These are phyloP conservation scores for Hypolimnas misippus DNA, from an alignment of 2,888 invertebrate species.

Conservation along the genomic window DNA sequence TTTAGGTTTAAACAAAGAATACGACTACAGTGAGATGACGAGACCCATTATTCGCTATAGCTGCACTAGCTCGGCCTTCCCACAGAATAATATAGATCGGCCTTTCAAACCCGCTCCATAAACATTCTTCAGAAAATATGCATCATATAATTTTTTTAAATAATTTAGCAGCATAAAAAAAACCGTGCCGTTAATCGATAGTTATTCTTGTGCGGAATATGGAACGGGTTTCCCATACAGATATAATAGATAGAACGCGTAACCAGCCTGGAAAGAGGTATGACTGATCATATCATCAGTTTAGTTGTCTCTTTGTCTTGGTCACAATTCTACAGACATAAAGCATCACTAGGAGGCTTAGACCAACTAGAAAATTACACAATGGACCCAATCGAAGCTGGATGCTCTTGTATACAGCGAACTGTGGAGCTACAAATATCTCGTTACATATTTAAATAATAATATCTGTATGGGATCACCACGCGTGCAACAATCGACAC, in stretches of 20 bases:
- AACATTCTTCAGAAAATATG: background rate
- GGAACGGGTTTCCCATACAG: background rate
- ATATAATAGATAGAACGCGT: background rate
- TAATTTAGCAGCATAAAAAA: slow-evolving; percentile 2
- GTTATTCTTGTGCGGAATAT: background rate
- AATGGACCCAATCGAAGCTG: too few species aligned
- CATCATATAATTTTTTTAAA: background rate
- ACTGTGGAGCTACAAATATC: too few species aligned
- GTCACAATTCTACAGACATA: too few species aligned
- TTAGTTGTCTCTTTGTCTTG: too few species aligned
- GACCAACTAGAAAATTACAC: too few species aligned
- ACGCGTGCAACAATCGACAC: slow-evolving; percentile 50
- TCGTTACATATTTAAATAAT: too few species aligned
- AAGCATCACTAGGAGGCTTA: too few species aligned
- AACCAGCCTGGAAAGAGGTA: background rate
- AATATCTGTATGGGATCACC: too few species aligned
- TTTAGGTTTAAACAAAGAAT: slow-evolving; percentile 44
- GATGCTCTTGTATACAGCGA: too few species aligned
- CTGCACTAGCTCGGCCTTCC: slow-evolving; percentile 26
- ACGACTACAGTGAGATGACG: slow-evolving; percentile 64
- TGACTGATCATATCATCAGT: background rate
- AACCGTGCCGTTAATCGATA: background rate
- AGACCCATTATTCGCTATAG: slow-evolving; percentile 64
- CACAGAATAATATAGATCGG: slow-evolving; percentile 11
- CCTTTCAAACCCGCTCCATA: slow-evolving; percentile 11